Evolutionary conservation across 2,113 vertebrate genomes (phyloP).

Genomic region (Neofelis nebulosa): DNA sequence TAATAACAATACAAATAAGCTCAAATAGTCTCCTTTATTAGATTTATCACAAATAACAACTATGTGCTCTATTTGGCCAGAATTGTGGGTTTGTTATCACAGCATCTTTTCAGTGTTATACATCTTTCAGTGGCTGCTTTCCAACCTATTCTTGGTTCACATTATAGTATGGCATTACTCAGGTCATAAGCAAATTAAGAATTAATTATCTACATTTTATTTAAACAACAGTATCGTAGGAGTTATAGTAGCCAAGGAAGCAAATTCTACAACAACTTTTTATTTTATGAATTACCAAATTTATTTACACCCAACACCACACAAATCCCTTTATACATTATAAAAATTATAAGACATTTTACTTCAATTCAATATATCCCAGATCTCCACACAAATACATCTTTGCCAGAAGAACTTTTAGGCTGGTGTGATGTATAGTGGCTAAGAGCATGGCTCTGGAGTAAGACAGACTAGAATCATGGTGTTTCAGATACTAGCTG

Average conservation of each 20-base stretch:
- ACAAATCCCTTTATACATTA: background rate
- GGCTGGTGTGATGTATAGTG: background rate
- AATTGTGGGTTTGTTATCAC: background rate
- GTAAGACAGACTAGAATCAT: background rate
- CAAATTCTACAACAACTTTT: background rate
- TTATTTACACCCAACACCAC: background rate
- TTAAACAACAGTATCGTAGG: background rate
- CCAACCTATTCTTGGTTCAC: slow-evolving; percentile 7
- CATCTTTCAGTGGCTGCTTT: slow-evolving; percentile 26
- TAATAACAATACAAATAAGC: background rate
- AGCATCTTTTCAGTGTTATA: slow-evolving; percentile 18
- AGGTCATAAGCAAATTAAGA: slow-evolving; percentile 29
- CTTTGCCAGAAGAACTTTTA: background rate
- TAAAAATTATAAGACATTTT: background rate
- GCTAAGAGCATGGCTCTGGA: background rate
- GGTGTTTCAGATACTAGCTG: background rate
- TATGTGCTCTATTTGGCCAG: background rate
- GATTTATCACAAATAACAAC: slow-evolving; percentile 18
- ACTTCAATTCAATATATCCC: background rate
- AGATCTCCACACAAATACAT: background rate
- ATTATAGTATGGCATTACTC: background rate
- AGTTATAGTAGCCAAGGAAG: background rate
- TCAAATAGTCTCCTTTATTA: slow-evolving; percentile 32
- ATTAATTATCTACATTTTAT: slow-evolving; percentile 42
- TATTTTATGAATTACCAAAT: background rate